Percentiles rank a stretch among this genome's conserved stretches.
Evolutionary conservation across 1,140 invertebrate species (phyloP).

Genomic region (Drosophila quadrilineata): DNA sequence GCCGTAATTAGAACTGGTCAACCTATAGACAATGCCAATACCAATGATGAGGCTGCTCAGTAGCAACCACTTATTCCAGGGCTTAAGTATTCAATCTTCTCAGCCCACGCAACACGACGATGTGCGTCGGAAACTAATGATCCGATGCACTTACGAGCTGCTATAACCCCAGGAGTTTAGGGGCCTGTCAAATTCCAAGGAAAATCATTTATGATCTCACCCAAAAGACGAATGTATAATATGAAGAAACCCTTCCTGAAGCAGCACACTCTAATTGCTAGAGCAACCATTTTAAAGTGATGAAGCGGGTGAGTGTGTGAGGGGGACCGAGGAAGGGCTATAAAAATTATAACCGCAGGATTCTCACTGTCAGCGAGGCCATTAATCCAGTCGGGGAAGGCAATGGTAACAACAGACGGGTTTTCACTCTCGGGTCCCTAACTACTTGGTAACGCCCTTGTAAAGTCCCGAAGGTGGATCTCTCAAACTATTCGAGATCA

Average conservation of each 20-base stretch:
- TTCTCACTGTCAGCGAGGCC: constrained; percentile 70
- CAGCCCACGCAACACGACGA: constrained; percentile 51
- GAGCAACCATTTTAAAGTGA: constrained; percentile 28
- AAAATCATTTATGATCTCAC: constrained; percentile 65
- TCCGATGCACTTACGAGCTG: constrained; percentile 17
- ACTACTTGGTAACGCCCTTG: constrained; percentile 67
- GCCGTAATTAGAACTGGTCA: constrained; percentile 61
- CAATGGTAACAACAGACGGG: constrained; percentile 13
- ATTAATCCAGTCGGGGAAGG: constrained; percentile 52
- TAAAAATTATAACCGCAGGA: constrained; percentile 76
- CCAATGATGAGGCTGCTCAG: constrained; percentile 29
- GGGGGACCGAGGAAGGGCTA: constrained; percentile 41
- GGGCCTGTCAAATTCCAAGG: constrained; percentile 47
- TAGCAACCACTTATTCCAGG: constrained; percentile 33
- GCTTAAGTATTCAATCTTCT: constrained; percentile 11
- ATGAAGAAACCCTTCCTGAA: constrained; percentile 12
- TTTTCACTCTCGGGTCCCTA: constrained; percentile 28
- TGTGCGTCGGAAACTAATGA: constrained; percentile 53
- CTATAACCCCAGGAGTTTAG: constrained; percentile 14
- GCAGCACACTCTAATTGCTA: constrained; percentile 61
- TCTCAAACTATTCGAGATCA: neutral
- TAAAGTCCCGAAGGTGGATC: constrained; percentile 24
- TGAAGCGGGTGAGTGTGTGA: too few relatives aligned
- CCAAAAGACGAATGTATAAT: constrained; percentile 30
- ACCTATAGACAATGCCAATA: constrained; percentile 30